Percentiles rank a stretch among this genome's conserved stretches.
These are phyloP conservation scores for Strigamia transsilvanica DNA, from an alignment of 2,888 invertebrate genomes.

Conservation along the genomic window DNA sequence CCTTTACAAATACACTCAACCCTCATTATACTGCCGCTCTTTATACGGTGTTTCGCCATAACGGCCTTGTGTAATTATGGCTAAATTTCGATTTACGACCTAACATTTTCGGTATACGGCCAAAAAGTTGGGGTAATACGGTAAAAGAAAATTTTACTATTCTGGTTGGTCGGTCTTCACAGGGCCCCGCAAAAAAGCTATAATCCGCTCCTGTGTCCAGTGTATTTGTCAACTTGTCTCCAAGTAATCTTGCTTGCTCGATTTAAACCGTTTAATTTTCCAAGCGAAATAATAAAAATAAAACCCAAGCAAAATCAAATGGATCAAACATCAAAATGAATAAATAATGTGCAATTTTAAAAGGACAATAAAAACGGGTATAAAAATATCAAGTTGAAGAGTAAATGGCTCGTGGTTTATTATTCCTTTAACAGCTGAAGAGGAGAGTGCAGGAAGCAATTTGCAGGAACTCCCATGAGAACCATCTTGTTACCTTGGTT, in stretches of 20 bases:
- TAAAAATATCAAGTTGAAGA: not conserved
- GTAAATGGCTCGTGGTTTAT: not conserved
- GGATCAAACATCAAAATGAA: not conserved
- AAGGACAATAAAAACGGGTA: not conserved
- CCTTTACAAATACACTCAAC: too few species aligned
- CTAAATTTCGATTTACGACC: too few species aligned
- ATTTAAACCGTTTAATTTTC: not conserved
- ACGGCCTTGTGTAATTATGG: too few species aligned
- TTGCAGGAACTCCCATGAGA: not conserved
- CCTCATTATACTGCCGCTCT: too few species aligned
- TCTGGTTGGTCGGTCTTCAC: too few species aligned
- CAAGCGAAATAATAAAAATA: not conserved
- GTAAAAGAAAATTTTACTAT: too few species aligned
- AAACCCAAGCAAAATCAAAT: slow-evolving; percentile 19
- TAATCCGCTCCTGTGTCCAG: too few species aligned
- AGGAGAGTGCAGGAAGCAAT: slow-evolving; percentile 43
- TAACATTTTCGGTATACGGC: too few species aligned
- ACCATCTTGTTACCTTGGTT: slow-evolving; percentile 30
- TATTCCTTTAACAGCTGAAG: slow-evolving; percentile 7
- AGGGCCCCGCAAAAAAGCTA: too few species aligned
- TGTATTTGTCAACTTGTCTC: not conserved
- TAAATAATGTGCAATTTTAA: not conserved
- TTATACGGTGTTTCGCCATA: too few species aligned
- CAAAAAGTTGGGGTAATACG: too few species aligned
- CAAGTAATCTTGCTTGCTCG: slow-evolving; percentile 13